phyloP scores from a whole-genome alignment of 2,113 vertebrate species.

The Cyanoliseus patagonus region DNA sequence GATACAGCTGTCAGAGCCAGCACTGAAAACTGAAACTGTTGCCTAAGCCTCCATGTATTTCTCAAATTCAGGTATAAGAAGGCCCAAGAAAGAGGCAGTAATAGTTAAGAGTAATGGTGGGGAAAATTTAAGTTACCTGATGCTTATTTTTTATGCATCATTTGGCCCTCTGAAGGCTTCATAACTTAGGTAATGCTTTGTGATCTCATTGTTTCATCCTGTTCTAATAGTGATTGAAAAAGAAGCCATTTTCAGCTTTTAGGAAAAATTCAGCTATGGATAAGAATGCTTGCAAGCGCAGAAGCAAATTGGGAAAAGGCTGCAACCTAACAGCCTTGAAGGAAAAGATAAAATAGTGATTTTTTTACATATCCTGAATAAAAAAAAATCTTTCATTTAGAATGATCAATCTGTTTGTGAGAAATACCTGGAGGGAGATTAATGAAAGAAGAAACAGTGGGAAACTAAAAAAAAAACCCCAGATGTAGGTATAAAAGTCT shows the following conservation, averaged over 20 bases:
- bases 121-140: background rate
- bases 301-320: background rate
- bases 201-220: background rate
- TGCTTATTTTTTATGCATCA: background rate
- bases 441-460: background rate
- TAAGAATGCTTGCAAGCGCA: background rate
- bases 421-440: background rate
- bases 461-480: accelerated
- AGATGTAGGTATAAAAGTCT: background rate
- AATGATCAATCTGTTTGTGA: background rate
- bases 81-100: background rate
- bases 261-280: background rate
- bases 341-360: background rate
- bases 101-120: background rate
- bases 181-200: background rate
- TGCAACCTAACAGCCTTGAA: background rate
- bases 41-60: background rate
- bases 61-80: background rate
- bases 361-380: background rate
- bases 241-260: background rate
- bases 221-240: background rate
- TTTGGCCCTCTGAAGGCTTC: background rate
- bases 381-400: background rate
- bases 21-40: background rate
- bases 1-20: background rate